A percentile compares a stretch with the other conserved stretches of the same genome.
Conservation (phyloP, 1,140 invertebrate species). For the Ostrea edulis region DNA sequence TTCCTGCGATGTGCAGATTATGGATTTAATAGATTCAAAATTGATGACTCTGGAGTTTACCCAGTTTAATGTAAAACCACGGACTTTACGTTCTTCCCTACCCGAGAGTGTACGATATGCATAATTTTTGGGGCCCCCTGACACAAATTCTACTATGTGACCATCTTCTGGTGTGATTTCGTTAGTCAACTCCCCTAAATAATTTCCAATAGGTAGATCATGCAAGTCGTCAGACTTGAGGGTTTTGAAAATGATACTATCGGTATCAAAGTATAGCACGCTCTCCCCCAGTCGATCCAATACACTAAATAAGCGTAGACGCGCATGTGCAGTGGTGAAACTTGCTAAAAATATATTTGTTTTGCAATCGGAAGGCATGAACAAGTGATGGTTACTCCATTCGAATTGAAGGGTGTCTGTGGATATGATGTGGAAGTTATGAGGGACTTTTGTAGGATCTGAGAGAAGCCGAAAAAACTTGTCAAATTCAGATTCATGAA, state of each 20-base stretch:
- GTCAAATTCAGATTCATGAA: constrained; percentile 57
- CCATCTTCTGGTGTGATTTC: constrained; percentile 50
- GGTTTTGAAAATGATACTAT: constrained; percentile 55
- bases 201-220: constrained; percentile 40
- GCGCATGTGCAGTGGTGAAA: too few species aligned
- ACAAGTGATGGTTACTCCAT: constrained; percentile 38
- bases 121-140: too few species aligned
- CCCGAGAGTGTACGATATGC: too few species aligned
- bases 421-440: constrained; percentile 52
- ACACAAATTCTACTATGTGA: constrained; percentile 58
- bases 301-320: constrained; percentile 76
- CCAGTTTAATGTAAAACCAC: constrained; percentile 57
- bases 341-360: too few species aligned
- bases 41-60: constrained; percentile 43
- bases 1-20: constrained; percentile 40
- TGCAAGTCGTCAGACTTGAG: constrained; percentile 46
- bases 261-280: constrained; percentile 79
- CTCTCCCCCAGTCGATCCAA: constrained; percentile 70
- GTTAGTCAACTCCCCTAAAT: constrained; percentile 41
- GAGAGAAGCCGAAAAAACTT: constrained; percentile 70
- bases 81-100: too few species aligned
- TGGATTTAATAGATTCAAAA: constrained; percentile 46
- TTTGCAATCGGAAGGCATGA: constrained; percentile 44
- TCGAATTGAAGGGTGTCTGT: constrained; percentile 54
- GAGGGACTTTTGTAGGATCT: constrained; percentile 54